Evolutionary conservation across 2,113 vertebrate genomes (phyloP).

Genomic region (Parus major): DNA sequence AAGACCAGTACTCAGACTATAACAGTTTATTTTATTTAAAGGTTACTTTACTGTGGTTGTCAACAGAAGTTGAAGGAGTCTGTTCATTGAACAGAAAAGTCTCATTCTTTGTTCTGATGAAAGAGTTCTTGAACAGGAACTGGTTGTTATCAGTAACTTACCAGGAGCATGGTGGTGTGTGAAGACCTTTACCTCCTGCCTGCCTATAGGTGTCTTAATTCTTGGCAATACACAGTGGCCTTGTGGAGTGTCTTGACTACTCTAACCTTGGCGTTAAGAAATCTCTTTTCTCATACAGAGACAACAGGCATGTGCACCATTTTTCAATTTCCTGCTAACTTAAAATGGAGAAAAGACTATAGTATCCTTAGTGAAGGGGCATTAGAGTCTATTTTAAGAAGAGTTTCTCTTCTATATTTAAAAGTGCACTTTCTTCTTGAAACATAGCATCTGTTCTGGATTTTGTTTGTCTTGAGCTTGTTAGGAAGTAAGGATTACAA

Average conservation of each 20-base stretch:
- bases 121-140: neutral
- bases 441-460: neutral
- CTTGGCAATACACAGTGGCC: neutral
- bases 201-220: neutral
- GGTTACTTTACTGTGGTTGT: neutral
- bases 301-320: neutral
- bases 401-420: neutral
- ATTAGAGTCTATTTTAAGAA: neutral
- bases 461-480: neutral
- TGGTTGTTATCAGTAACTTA: neutral
- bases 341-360: neutral
- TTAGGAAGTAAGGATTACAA: neutral
- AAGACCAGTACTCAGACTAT: neutral
- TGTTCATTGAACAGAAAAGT: neutral
- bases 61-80: neutral
- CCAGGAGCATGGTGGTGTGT: fast-evolving
- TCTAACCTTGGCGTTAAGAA: neutral
- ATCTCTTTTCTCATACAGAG: neutral
- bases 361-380: neutral
- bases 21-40: neutral
- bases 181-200: neutral
- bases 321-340: neutral
- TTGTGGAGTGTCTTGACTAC: neutral
- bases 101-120: neutral
- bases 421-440: neutral